Base-by-base conservation (phyloP, 2,113 vertebrate genomes). In the Bubo bubo region DNA sequence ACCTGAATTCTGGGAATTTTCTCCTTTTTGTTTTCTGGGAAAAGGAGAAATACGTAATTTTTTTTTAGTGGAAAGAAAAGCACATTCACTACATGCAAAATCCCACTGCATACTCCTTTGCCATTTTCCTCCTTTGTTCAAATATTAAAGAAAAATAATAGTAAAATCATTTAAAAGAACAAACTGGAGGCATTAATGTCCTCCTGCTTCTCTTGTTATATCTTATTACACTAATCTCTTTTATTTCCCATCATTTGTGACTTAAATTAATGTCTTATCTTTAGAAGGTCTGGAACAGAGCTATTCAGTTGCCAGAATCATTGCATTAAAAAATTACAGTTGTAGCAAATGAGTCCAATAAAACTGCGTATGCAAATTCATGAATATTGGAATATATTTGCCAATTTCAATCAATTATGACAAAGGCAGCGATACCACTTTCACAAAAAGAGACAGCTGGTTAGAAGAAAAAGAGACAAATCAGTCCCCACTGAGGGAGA, bases 41-140 rank as follows among this genome's bases (percentile, higher is more conserved):
- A 82, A 89, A 75, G 16, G 4, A 76, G 2, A 60, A 53, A 58
- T 6, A 13, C 0, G 0, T 9, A 0, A 3, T 1, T 4, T 63
- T 63, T 77, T 71, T 70, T 24, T 28, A 37, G 8, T 2, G 1
- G 35, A 30, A 8, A 52, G 22, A 50, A 22, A 1, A 75, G 2
- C 3, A 43, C 8, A 79, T n/a, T 64, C 23, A 50, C 4, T 37
- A 27, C 10, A 12, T 17, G 16, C 2, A 59, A 74, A 79, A 55
- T 70, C 26, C 7, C 10, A 4, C 9, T 73, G 5, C 19, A 7
- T 30, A 19, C 4, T 32, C 15, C 10, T 72, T 79, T 79, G 5
- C 2, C 2, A 30, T 62, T 85, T 81, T 66, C 6, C 9, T 62
- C 22, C 12, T 77, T 88, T 92, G 10, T 8, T 76, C 20, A 76